phyloP scores from a whole-genome alignment of 2,888 invertebrate genomes.

The Dynastes maya region DNA sequence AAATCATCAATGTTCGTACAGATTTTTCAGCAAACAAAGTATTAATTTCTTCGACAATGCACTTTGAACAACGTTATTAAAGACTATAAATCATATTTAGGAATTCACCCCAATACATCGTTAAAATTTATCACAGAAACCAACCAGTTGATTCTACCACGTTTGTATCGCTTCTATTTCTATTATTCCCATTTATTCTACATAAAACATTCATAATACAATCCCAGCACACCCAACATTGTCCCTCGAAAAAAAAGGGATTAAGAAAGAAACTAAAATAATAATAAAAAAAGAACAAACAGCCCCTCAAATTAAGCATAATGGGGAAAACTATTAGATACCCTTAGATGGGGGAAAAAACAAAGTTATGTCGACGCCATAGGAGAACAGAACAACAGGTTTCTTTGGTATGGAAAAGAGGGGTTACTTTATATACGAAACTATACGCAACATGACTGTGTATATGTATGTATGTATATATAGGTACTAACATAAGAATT shows the following conservation, averaged over 20 bases:
- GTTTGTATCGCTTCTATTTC: not conserved
- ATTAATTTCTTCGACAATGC: too few relatives aligned
- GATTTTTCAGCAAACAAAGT: too few relatives aligned
- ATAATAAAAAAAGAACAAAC: constrained; percentile 24
- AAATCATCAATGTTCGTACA: too few relatives aligned
- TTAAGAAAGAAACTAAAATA: constrained; percentile 1
- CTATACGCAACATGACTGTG: constrained; percentile 29
- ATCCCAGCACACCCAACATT: not conserved
- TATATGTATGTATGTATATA: constrained; percentile 40
- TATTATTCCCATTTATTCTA: not conserved
- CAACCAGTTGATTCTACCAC: too few relatives aligned
- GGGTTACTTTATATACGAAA: constrained; percentile 51
- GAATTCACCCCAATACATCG: too few relatives aligned
- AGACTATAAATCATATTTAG: too few relatives aligned
- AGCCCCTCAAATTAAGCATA: constrained; percentile 56
- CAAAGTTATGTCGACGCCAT: constrained; percentile 30
- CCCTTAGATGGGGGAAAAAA: constrained; percentile 52
- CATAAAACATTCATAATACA: constrained; percentile 4
- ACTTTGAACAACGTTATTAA: too few relatives aligned
- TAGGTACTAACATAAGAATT: constrained; percentile 54
- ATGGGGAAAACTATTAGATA: constrained; percentile 56
- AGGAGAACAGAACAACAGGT: constrained; percentile 58
- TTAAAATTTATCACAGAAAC: too few relatives aligned
- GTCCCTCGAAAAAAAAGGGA: not conserved
- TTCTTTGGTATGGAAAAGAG: constrained; percentile 45